Conservation (phyloP, 1,140 invertebrate species). For the Trachelipus rathkii region DNA sequence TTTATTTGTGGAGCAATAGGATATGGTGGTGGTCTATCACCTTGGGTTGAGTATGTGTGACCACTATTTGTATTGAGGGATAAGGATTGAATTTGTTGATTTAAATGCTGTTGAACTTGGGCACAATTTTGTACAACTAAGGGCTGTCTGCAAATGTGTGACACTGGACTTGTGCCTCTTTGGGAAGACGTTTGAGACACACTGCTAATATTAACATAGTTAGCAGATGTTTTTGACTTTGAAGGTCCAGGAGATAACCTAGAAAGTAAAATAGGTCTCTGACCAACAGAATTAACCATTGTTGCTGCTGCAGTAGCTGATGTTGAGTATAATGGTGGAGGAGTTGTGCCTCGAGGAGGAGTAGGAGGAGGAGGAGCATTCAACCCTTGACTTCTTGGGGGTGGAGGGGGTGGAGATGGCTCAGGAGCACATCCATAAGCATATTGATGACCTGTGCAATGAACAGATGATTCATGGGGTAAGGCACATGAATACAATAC, state of each 20-base stretch:
- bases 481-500: conserved; percentile 27
- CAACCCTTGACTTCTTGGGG: conserved; percentile 43
- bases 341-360: conserved; percentile 40
- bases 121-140: conserved; percentile 77
- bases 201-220: conserved; percentile 43
- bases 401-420: conserved; percentile 45
- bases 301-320: conserved; percentile 26
- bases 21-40: conserved; percentile 72
- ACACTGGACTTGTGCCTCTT: conserved; percentile 72
- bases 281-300: conserved; percentile 35
- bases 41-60: conserved; percentile 51
- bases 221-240: conserved; percentile 44
- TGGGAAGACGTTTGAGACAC: conserved; percentile 47
- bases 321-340: conserved; percentile 47
- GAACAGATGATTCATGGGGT: conserved; percentile 25
- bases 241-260: conserved; percentile 69
- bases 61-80: conserved; percentile 64
- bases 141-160: conserved; percentile 55
- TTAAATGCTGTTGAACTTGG: conserved; percentile 75
- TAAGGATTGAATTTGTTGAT: conserved; percentile 80
- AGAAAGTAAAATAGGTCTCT: conserved; percentile 68
- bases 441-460: neutral
- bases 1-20: conserved; percentile 59
- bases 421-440: conserved; percentile 23
- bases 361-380: conserved; percentile 44